These are phyloP conservation scores for Propithecus perrieri DNA, from an alignment of 2,797 vertebrate species.

Conservation along the genomic window DNA sequence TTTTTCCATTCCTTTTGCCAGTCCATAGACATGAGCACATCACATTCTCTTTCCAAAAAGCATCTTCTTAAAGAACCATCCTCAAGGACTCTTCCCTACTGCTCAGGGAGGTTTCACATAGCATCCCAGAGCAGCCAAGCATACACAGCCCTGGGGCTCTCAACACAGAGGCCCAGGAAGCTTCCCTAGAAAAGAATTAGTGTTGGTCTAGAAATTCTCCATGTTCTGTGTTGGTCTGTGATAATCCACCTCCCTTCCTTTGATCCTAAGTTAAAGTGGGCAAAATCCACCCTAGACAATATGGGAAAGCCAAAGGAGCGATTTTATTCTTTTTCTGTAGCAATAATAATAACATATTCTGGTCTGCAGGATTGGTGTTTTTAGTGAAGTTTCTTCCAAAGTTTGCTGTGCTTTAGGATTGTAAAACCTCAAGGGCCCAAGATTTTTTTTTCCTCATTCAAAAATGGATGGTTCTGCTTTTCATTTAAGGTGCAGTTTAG, in stretches of 20 bases:
- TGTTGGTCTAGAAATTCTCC: not conserved
- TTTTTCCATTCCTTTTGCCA: too few species aligned
- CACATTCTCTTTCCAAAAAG: not conserved
- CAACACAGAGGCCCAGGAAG: not conserved
- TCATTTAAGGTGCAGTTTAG: slow-evolving; percentile 75
- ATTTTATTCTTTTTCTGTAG: not conserved
- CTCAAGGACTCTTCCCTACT: not conserved
- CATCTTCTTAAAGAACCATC: not conserved
- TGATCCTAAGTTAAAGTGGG: not conserved
- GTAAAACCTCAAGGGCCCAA: slow-evolving; percentile 45
- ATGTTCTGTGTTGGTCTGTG: not conserved
- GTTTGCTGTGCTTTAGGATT: not conserved
- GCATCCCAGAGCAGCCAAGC: not conserved
- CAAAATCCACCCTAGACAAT: not conserved
- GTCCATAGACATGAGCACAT: not conserved
- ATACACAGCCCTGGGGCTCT: not conserved
- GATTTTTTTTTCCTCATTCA: slow-evolving; percentile 37
- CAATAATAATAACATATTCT: not conserved
- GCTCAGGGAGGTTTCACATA: not conserved
- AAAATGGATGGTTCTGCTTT: slow-evolving; percentile 74
- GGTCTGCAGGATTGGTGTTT: not conserved
- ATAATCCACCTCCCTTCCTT: not conserved
- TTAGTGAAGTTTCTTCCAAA: slow-evolving; percentile 9
- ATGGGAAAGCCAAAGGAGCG: not conserved
- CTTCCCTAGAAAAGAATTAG: not conserved